phyloP scores from a whole-genome alignment of 1,140 invertebrate genomes.

The Penaeus indicus region DNA sequence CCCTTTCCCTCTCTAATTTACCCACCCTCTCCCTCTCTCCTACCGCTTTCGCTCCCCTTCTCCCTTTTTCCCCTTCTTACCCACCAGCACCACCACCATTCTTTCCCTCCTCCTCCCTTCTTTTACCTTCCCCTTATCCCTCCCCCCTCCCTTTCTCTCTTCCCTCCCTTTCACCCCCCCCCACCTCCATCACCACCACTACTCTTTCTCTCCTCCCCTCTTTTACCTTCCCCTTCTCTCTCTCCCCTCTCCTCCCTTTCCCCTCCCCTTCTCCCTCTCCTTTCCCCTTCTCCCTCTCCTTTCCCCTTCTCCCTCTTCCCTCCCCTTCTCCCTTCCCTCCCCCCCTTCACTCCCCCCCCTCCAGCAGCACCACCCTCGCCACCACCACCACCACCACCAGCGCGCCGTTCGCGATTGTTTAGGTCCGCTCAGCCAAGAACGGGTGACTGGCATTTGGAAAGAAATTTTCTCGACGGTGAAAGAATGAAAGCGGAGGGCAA shows the following conservation, averaged over 20 bases:
- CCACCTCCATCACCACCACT: neutral
- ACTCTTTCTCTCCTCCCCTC: neutral
- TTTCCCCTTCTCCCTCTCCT: neutral
- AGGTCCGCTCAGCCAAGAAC: conserved; percentile 61
- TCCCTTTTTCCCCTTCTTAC: neutral
- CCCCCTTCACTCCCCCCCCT: neutral
- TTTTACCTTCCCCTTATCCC: neutral
- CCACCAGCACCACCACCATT: neutral
- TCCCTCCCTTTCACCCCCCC: neutral
- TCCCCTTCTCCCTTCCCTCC: neutral
- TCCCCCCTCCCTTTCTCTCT: neutral
- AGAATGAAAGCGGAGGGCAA: conserved; percentile 65
- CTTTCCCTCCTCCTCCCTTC: neutral
- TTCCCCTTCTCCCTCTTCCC: neutral
- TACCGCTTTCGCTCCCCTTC: neutral
- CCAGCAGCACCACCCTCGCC: neutral
- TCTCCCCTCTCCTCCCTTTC: neutral
- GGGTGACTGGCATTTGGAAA: conserved; percentile 66
- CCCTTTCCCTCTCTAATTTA: too few species aligned
- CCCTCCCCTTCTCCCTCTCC: neutral
- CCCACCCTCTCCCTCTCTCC: too few species aligned
- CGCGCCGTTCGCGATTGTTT: conserved; percentile 55
- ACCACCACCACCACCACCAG: conserved; percentile 1
- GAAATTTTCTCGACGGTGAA: conserved; percentile 63
- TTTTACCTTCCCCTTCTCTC: neutral